Evolutionary conservation across 2,888 invertebrate genomes (phyloP), one percentile per base, ranked within the genome.

Genomic region (Spilosoma lubricipeda): DNA sequence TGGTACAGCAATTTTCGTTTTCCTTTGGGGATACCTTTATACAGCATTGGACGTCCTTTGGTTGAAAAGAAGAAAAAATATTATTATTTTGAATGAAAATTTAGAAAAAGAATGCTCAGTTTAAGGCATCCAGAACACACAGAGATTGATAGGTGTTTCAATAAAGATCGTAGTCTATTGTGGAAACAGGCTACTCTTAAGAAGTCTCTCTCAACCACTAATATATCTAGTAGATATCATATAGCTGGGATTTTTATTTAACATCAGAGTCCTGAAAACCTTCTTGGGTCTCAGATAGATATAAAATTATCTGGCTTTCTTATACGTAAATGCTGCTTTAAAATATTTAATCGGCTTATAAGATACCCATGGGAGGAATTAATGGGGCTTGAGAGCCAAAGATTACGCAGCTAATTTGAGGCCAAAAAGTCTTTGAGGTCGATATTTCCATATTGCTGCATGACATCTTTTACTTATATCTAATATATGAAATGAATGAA

Each of bases 401-500:
- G 69, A 73, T 69, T 52, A 70, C 73, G 23, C 65, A 65, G 68
- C 30, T 56, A 73, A 73, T 73, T n/a, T 73, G 39, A 23, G 65
- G 33, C 36, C 30, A 15, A 65, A 70, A 67, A 36, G 15, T 56
- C 36, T 69, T 20, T 36, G 20, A n/a, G 11, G n/a, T 9, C 56
- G 42, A 42, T 9, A 63, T 63, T 67, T 23, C 52, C 52, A 7
- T 67, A 64, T 71, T 71, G 64, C 8, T 13, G n/a, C 48, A 45
- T 65, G 39, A 42, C 27, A 65, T 64, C 39, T 59, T 36, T 76
- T 73, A 78, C 76, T 78, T n/a, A n/a, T n/a, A n/a, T n/a, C n/a
- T n/a, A n/a, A n/a, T n/a, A n/a, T n/a, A n/a, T n/a, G n/a, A n/a
- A n/a, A n/a, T n/a, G n/a, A n/a, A n/a, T n/a, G n/a, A n/a, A n/a